Conservation (phyloP, 2,797 vertebrate species). For the Sebastolobus alascanus region DNA sequence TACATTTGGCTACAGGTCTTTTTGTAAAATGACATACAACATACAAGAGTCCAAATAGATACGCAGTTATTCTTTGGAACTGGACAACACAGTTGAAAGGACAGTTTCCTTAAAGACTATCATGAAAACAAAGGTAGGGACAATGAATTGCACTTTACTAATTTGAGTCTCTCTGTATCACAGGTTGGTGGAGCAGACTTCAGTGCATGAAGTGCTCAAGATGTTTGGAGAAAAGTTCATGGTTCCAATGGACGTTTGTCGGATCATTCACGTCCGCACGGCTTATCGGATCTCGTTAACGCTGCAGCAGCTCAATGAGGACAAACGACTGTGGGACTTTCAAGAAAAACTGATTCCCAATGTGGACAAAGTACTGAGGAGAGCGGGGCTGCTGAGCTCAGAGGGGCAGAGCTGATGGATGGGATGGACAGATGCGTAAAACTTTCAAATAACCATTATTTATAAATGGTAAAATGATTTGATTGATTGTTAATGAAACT, state of each 20-base stretch:
- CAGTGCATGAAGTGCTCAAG: conserved; percentile 11
- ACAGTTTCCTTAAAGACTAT: not conserved
- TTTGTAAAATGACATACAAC: not conserved
- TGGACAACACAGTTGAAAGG: not conserved
- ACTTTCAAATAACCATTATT: too few species aligned
- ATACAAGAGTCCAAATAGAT: not conserved
- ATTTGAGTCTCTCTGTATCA: not conserved
- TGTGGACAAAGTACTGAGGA: not conserved
- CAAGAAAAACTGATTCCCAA: conserved; percentile 2
- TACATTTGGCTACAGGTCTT: not conserved
- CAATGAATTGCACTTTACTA: not conserved
- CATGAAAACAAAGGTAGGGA: not conserved
- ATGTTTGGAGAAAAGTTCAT: not conserved
- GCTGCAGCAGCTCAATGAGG: not conserved
- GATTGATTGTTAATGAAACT: too few species aligned
- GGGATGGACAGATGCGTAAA: not conserved
- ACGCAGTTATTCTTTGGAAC: not conserved
- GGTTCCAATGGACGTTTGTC: not conserved
- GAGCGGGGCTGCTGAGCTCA: not conserved
- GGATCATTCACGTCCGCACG: not conserved
- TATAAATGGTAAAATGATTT: not conserved
- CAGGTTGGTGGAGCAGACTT: conserved; percentile 18
- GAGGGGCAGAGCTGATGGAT: not conserved
- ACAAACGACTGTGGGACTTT: conserved; percentile 30
- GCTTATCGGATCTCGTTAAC: not conserved